These are phyloP conservation scores for Scolopax mira DNA, from an alignment of 2,113 vertebrate species.

Conservation along the genomic window DNA sequence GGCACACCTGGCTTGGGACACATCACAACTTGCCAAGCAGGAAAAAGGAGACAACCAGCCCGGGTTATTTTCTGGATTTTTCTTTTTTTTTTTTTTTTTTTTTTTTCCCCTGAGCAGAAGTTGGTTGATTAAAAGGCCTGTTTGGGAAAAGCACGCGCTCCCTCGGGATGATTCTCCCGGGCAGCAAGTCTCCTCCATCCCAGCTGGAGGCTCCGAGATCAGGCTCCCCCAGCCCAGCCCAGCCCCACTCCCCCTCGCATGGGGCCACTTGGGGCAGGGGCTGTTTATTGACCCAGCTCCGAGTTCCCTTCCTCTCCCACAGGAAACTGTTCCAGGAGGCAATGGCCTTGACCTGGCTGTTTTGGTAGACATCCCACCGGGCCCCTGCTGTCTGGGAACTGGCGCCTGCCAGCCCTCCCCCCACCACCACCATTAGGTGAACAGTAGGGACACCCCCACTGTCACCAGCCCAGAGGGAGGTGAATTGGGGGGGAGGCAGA, in stretches of 20 bases:
- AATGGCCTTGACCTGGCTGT: background rate
- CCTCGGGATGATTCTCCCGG: background rate
- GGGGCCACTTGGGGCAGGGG: background rate
- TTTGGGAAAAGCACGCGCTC: rapidly evolving
- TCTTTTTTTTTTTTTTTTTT: background rate
- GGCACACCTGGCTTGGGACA: background rate
- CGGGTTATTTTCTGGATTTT: background rate
- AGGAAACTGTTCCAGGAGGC: background rate
- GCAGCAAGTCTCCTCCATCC: background rate
- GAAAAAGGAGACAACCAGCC: background rate
- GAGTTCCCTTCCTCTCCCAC: constrained; percentile 6
- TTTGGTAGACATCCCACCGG: background rate
- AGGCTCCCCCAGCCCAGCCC: background rate
- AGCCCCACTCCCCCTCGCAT: background rate
- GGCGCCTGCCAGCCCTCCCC: background rate
- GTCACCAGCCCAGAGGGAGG: background rate
- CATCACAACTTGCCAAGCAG: background rate
- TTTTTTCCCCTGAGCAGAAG: background rate
- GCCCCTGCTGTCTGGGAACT: background rate
- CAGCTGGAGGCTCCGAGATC: background rate
- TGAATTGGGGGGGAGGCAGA: background rate
- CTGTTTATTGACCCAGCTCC: background rate
- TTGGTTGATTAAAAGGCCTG: background rate
- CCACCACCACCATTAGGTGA: rapidly evolving
- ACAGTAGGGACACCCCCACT: background rate